Base-by-base conservation (phyloP, 1,140 invertebrate species). In the Caenorhabditis remanei region DNA sequence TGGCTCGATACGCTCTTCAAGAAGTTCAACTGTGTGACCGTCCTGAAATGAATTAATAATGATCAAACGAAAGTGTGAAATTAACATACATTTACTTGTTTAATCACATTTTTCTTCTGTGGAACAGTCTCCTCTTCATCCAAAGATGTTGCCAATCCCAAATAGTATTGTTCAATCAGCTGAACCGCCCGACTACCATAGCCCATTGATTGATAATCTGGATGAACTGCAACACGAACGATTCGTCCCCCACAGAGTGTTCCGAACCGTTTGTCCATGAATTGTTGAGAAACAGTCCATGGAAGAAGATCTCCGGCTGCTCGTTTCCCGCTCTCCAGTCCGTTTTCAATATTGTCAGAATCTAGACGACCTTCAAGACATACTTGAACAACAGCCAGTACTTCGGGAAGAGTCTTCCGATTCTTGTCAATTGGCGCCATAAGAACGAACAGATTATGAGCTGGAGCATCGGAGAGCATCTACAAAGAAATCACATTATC, bases 401-500 rank as follows among this genome's bases (percentile, higher is more conserved):
- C 95, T 93, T 99, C 96, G 0, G 98, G 98, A 84, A 99, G 87
- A 21, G 92, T 86, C 8, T 88, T 92, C 93, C 58, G 94, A 91
- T 88, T 95, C 7, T 95, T 94, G 89, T 95, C 94, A 2, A 96
- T 94, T 0, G 98, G 97, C 0, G 96, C 96, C 75, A 99, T 94
- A 19, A 99, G 93, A 91, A 97, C 98, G 94, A 99, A 99, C 24
- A 99, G 93, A 93, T 98, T 96, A 94, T 99, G 98, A 6, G 97
- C 97, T 0, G 98, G 98, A 13, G 98, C 98, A 94, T 99, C 98
- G 14, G 97, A 98, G 93, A 99, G 95, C 95, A 99, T 96, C 94
- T 87, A 24, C 83, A 87, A 58, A 50, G 9, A 43, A 50, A 41
- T 46, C 2, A 32, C 32, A 32, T 32, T 32, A 41, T 58, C 4